Base-by-base conservation (phyloP, 2,888 invertebrate species). In the Timandra comae region DNA sequence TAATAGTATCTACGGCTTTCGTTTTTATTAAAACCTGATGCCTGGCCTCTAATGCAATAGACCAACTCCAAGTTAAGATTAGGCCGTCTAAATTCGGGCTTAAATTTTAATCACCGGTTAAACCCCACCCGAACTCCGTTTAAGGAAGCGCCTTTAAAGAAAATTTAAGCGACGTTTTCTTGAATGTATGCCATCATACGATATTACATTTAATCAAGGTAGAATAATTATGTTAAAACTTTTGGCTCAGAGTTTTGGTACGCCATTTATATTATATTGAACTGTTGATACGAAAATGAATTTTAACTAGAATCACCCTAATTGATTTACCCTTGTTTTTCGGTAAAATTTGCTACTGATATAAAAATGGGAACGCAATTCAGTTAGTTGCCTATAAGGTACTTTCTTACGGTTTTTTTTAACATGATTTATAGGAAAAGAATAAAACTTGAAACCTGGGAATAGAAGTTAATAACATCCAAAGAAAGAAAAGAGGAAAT, bases 31-130 rank as follows among this genome's bases (percentile, higher is more conserved):
- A n/a, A n/a, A n/a, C n/a, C n/a, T n/a, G n/a, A n/a, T n/a, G n/a
- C n/a, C n/a, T n/a, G 16, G 16, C 56, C 54, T 68, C 71, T 72
- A 74, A 72, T 79, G 75, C 79, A 77, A 59, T 68, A 64, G 60
- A 66, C 64, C 73, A 65, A 60, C 62, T 64, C 63, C 61, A 56
- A 63, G 65, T 58, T 56, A 67, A 76, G 80, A 80, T 82, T 79
- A 79, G 75, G 65, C 66, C 63, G 72, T 77, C 77, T 77, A 73
- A 81, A 82, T 71, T 79, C 69, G 51, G 61, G 75, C 68, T 77
- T 80, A 80, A 81, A 76, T 72, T 75, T 78, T 78, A 79, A 78
- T 80, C 76, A 64, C 44, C 38, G 39, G 64, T 69, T 70, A 65
- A 76, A 69, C 60, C 69, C 69, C 61, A 58, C 56, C 60, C 62